phyloP scores from a whole-genome alignment of 2,797 vertebrate genomes.

The Dendrocincla tyrannina region DNA sequence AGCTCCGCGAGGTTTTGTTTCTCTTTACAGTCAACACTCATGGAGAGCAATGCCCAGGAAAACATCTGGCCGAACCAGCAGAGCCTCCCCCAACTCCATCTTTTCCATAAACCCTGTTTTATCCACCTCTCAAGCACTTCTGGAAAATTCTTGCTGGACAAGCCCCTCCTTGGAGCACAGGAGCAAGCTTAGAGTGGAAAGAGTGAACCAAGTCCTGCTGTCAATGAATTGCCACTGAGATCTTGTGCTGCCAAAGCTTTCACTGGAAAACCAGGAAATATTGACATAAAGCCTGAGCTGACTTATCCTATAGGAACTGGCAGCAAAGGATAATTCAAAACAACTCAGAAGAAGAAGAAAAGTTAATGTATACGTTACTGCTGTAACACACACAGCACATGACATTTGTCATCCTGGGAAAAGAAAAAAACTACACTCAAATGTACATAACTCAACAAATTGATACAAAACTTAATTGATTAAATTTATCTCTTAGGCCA shows the following conservation, averaged over 20 bases:
- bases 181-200: background rate
- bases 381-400: background rate
- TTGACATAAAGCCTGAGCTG: background rate
- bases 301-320: accelerated
- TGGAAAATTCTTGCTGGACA: background rate
- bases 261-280: accelerated
- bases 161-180: background rate
- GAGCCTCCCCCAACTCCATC: background rate
- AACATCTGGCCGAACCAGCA: background rate
- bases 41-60: background rate
- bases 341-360: background rate
- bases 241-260: background rate
- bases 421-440: background rate
- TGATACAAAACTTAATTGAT: background rate
- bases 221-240: too few species aligned
- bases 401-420: background rate
- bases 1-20: background rate
- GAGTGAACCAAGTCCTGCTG: background rate
- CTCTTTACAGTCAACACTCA: background rate
- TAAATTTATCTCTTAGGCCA: background rate
- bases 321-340: background rate
- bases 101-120: background rate
- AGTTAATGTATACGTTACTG: background rate
- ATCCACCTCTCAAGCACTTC: background rate
- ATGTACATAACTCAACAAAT: background rate